Percentiles rank a stretch among this genome's conserved stretches.
These are phyloP conservation scores for Sciurus carolinensis DNA, from an alignment of 2,797 vertebrate species.

Conservation along the genomic window DNA sequence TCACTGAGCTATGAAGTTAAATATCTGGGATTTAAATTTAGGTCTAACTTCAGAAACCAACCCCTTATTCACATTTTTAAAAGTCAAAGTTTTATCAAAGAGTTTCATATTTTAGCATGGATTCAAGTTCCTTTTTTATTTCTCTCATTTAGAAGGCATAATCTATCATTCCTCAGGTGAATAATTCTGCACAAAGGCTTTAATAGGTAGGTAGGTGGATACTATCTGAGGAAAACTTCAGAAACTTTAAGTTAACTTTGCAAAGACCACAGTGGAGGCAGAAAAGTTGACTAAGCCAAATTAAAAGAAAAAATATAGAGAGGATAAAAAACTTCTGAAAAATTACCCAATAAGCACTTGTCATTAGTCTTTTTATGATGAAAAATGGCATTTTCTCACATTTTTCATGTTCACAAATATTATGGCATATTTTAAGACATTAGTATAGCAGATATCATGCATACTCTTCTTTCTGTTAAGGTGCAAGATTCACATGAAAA, in stretches of 20 bases:
- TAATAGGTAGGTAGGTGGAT: not conserved
- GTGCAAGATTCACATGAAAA: not conserved
- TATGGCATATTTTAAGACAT: not conserved
- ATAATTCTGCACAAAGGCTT: not conserved
- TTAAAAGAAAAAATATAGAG: not conserved
- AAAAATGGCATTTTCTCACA: not conserved
- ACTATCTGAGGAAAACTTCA: not conserved
- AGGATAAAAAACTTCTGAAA: not conserved
- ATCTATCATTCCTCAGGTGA: not conserved
- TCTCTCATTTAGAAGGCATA: not conserved
- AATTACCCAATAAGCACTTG: not conserved
- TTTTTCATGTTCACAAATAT: not conserved
- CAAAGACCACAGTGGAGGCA: not conserved
- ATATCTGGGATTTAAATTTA: not conserved
- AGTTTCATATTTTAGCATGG: not conserved
- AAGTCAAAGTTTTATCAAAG: not conserved
- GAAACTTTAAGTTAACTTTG: slow-evolving; percentile 34
- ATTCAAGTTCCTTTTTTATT: not conserved
- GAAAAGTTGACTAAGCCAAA: not conserved
- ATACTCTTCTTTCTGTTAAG: not conserved
- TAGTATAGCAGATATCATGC: not conserved
- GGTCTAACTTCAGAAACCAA: not conserved
- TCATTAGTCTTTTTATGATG: not conserved
- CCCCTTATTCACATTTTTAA: not conserved
- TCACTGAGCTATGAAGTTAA: not conserved